phyloP scores from a whole-genome alignment of 2,888 invertebrate species.

The Sthenelais limicola region DNA sequence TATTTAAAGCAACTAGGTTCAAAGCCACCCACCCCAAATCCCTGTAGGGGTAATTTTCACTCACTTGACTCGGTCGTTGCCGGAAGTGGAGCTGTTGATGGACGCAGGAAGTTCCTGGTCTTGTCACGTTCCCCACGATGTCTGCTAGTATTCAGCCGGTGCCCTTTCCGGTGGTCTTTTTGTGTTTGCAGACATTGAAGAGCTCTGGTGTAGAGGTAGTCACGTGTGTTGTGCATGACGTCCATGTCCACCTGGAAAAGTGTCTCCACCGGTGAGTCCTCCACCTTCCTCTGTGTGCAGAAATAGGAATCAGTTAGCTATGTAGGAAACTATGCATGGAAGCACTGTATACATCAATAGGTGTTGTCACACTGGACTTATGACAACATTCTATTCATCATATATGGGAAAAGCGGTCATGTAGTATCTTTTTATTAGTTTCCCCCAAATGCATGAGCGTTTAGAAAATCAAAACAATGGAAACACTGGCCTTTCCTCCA shows the following conservation, averaged over 20 bases:
- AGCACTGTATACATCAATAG: too few relatives aligned
- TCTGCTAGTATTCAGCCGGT: not conserved
- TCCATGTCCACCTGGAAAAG: constrained; percentile 25
- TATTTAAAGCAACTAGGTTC: too few relatives aligned
- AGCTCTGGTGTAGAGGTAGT: constrained; percentile 33
- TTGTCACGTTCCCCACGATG: constrained; percentile 3
- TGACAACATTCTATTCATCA: too few relatives aligned
- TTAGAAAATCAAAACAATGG: too few relatives aligned
- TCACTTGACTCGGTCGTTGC: not conserved
- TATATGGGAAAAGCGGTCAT: too few relatives aligned
- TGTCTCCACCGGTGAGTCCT: not conserved
- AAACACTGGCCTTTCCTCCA: too few relatives aligned
- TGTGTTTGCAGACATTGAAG: constrained; percentile 28
- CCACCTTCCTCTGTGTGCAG: constrained; percentile 22
- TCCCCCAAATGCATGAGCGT: too few relatives aligned
- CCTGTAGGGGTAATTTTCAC: not conserved
- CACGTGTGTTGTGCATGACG: constrained; percentile 26
- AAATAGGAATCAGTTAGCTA: too few relatives aligned
- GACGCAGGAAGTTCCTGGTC: constrained; percentile 21
- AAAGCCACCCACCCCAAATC: too few relatives aligned
- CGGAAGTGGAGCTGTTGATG: constrained; percentile 2
- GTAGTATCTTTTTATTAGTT: too few relatives aligned
- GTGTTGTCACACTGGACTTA: too few relatives aligned
- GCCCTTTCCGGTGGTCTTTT: constrained; percentile 27
- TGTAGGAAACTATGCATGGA: too few relatives aligned